Evolutionary conservation across 2,797 vertebrate genomes (phyloP).

Genomic region (Tragelaphus oryx): DNA sequence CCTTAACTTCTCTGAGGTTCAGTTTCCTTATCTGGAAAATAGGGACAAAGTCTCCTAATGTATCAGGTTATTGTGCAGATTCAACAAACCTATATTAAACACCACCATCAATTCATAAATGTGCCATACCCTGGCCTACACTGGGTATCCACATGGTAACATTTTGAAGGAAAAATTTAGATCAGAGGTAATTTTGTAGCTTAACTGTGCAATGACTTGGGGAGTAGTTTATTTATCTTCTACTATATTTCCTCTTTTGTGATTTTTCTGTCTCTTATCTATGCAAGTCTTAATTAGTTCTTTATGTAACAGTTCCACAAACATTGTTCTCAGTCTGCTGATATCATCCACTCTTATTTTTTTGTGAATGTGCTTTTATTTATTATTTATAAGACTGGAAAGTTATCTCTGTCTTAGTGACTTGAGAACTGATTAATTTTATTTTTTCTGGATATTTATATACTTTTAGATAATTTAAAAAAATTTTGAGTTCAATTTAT

Average conservation of each 20-base stretch:
- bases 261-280: too few species aligned
- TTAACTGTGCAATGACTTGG: too few species aligned
- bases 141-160: neutral
- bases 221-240: too few species aligned
- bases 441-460: conserved; percentile 4
- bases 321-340: neutral
- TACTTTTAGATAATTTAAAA: neutral
- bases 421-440: neutral
- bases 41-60: neutral
- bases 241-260: too few species aligned
- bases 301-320: neutral
- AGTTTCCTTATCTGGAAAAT: neutral
- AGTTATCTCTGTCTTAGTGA: neutral
- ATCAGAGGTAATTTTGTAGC: too few species aligned
- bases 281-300: neutral
- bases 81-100: neutral
- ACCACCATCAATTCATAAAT: neutral
- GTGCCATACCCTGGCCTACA: neutral
- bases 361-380: neutral
- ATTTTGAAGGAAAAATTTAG: neutral
- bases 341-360: neutral
- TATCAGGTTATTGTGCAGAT: neutral
- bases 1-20: neutral
- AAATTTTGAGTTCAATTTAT: neutral
- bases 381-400: conserved; percentile 10